A percentile compares a stretch with the other conserved stretches of the same genome.
Evolutionary conservation across 2,113 vertebrate genomes (phyloP).

Genomic region (Myxocyprinus asiaticus): DNA sequence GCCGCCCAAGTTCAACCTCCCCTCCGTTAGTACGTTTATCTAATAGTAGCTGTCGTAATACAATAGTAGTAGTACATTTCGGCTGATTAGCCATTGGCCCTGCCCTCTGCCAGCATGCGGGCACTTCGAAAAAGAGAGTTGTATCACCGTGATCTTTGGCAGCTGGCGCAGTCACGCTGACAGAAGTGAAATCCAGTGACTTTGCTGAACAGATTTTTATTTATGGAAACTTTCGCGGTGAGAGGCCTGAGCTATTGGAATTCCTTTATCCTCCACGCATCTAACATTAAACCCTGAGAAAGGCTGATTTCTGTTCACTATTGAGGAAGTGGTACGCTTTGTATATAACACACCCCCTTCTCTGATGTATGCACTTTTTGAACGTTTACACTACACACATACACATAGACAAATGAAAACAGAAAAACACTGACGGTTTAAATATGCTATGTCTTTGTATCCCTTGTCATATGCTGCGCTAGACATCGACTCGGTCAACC

Average conservation of each 20-base stretch:
- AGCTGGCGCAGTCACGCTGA: constrained; percentile 80
- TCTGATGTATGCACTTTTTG: constrained; percentile 47
- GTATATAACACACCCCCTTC: constrained; percentile 26
- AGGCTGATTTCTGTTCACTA: constrained; percentile 65
- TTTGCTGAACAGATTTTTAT: constrained; percentile 74
- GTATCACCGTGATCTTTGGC: constrained; percentile 85
- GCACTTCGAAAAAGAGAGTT: constrained; percentile 79
- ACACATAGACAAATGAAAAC: constrained; percentile 34
- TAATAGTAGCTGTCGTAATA: constrained; percentile 57
- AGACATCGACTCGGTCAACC: too few relatives aligned
- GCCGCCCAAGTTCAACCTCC: constrained; percentile 80
- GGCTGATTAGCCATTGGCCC: constrained; percentile 78
- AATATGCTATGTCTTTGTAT: constrained; percentile 32
- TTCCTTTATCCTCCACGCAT: constrained; percentile 44
- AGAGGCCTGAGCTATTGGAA: constrained; percentile 69
- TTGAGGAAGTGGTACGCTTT: constrained; percentile 61
- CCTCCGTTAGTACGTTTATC: constrained; percentile 17
- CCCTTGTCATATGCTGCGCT: background rate
- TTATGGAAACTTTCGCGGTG: constrained; percentile 66
- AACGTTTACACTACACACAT: constrained; percentile 33
- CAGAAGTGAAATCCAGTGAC: constrained; percentile 91
- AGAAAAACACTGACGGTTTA: constrained; percentile 31
- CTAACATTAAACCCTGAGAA: constrained; percentile 74
- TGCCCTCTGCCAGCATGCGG: constrained; percentile 86
- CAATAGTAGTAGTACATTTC: constrained; percentile 79